A percentile compares a stretch with the other conserved stretches of the same genome.
These are phyloP conservation scores for Caretta caretta DNA, from an alignment of 2,113 vertebrate species.

Conservation along the genomic window DNA sequence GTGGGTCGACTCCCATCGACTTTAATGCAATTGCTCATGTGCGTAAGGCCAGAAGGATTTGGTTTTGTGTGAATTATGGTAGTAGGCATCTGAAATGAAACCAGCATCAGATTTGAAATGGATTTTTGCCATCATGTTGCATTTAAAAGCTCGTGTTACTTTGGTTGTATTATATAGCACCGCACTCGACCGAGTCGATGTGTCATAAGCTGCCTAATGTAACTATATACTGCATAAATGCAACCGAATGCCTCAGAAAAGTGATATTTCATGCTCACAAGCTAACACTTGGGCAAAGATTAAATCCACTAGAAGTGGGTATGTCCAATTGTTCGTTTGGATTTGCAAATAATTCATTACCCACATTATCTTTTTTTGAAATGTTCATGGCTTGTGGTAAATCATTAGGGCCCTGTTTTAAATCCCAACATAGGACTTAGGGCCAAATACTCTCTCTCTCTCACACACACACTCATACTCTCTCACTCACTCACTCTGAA, in stretches of 20 bases:
- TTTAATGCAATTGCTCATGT: neutral
- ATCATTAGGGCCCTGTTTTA: conserved; percentile 38
- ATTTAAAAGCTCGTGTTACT: conserved; percentile 74
- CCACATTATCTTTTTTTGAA: conserved; percentile 59
- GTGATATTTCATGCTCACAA: conserved; percentile 58
- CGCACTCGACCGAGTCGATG: conserved; percentile 38
- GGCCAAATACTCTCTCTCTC: neutral
- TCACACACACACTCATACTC: too few relatives aligned
- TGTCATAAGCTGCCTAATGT: conserved; percentile 69
- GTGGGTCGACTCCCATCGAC: neutral
- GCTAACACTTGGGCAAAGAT: conserved; percentile 53
- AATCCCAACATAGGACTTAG: conserved; percentile 17
- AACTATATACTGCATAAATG: conserved; percentile 67
- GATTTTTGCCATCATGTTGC: conserved; percentile 70
- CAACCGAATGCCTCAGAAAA: conserved; percentile 60
- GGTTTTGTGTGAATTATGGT: conserved; percentile 19
- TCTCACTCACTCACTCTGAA: neutral
- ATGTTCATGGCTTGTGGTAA: conserved; percentile 21
- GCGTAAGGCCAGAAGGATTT: neutral
- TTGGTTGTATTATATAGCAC: conserved; percentile 63
- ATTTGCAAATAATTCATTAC: conserved; percentile 69
- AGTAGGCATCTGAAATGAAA: conserved; percentile 54
- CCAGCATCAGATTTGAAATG: conserved; percentile 49
- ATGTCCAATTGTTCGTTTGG: conserved; percentile 70
- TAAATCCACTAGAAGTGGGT: conserved; percentile 63